Conservation (phyloP, 2,888 invertebrate species). For the Drosophila melanocephala region DNA sequence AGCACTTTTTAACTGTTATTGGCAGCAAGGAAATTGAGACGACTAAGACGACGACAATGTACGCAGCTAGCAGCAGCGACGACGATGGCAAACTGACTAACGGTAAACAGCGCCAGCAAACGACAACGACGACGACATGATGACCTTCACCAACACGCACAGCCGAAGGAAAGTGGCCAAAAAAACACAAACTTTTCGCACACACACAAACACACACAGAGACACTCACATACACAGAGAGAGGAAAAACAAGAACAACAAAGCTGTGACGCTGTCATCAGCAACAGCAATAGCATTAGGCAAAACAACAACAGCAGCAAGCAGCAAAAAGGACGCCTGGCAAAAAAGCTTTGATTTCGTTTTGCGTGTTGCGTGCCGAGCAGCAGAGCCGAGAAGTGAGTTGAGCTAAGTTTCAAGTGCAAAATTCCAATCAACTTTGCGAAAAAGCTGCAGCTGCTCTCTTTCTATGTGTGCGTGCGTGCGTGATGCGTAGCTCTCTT, state of each 20-base stretch:
- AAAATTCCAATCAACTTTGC: constrained; percentile 69
- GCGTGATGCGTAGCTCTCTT: constrained; percentile 20
- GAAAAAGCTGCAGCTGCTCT: constrained; percentile 20
- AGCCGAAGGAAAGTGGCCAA: constrained; percentile 60
- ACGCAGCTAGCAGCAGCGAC: constrained; percentile 50
- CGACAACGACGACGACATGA: constrained; percentile 72
- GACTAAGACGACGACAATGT: constrained; percentile 39
- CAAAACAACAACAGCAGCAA: constrained; percentile 19
- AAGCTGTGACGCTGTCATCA: constrained; percentile 53
- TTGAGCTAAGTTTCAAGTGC: constrained; percentile 68
- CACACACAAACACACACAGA: constrained; percentile 37
- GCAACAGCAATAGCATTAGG: constrained; percentile 18
- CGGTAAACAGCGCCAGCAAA: constrained; percentile 37
- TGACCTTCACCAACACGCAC: constrained; percentile 83
- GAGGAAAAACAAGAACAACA: constrained; percentile 22
- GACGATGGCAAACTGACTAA: constrained; percentile 55
- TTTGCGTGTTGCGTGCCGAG: constrained; percentile 46
- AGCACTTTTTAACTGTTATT: constrained; percentile 13
- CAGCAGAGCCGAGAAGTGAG: constrained; percentile 29
- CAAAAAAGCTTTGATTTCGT: constrained; percentile 68
- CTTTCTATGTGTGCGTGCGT: constrained; percentile 10
- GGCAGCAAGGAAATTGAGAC: constrained; percentile 12
- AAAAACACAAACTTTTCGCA: constrained; percentile 64
- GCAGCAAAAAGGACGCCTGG: constrained; percentile 50
- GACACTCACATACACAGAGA: constrained; percentile 8